Conservation (phyloP, 2,797 vertebrate genomes). For the Chiroxiphia lanceolata region DNA sequence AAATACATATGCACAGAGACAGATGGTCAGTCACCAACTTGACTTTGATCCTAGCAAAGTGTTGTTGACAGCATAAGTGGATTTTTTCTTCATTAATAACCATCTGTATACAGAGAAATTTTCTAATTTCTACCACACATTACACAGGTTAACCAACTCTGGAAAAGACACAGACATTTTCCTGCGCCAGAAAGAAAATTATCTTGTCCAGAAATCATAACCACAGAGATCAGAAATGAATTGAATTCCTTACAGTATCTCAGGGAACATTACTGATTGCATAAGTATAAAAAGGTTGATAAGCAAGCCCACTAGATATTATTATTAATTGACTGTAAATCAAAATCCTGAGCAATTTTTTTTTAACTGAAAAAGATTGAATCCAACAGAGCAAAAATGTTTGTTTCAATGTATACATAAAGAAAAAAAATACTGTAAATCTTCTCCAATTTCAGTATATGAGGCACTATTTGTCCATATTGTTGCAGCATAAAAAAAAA, state of each 20-base stretch:
- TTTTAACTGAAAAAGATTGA: neutral
- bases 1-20: neutral
- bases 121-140: neutral
- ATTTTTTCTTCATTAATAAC: constrained; percentile 24
- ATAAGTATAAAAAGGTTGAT: neutral
- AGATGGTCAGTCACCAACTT: neutral
- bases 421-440: neutral
- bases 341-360: neutral
- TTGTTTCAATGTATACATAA: neutral
- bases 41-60: neutral
- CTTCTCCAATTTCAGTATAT: neutral
- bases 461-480: neutral
- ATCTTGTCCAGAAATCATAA: neutral
- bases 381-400: neutral
- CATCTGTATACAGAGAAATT: neutral
- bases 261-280: neutral
- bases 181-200: constrained; percentile 27
- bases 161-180: neutral
- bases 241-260: neutral
- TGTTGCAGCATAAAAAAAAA: neutral
- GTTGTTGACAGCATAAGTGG: neutral
- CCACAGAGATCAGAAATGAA: neutral
- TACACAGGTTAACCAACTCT: neutral
- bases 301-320: neutral
- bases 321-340: neutral